These are phyloP conservation scores for Corythornis cristatus DNA, from an alignment of 2,113 vertebrate species.

Conservation along the genomic window DNA sequence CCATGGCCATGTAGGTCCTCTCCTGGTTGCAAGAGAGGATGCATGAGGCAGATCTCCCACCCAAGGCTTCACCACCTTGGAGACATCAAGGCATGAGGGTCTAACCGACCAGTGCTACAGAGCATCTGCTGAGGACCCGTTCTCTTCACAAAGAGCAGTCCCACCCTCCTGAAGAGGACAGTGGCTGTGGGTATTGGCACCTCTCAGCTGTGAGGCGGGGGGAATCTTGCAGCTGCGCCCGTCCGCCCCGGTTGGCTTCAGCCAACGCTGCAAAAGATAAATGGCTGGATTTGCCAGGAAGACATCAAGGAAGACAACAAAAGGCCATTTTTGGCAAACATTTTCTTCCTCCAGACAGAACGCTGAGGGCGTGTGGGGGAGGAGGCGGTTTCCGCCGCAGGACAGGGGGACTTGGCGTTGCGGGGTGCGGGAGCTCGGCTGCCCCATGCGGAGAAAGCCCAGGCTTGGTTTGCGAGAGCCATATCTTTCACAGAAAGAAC, in stretches of 20 bases:
- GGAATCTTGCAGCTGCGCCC: background rate
- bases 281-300: constrained; percentile 64
- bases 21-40: background rate
- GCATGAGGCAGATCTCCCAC: background rate
- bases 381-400: constrained; percentile 39
- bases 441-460: background rate
- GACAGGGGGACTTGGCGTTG: constrained; percentile 41
- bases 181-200: background rate
- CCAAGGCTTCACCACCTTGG: background rate
- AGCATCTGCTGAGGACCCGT: constrained; percentile 35
- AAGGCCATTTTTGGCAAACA: constrained; percentile 61
- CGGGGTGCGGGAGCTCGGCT: background rate
- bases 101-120: constrained; percentile 12
- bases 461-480: constrained; percentile 36
- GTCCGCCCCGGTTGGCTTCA: background rate
- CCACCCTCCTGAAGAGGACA: background rate
- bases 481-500: constrained; percentile 77
- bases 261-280: background rate
- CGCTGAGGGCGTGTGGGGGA: background rate
- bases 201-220: background rate
- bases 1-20: fast-evolving
- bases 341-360: constrained; percentile 5
- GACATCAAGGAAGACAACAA: constrained; percentile 69
- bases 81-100: constrained; percentile 19
- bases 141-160: background rate